A percentile compares a stretch with the other conserved stretches of the same genome.
phyloP scores from a whole-genome alignment of 2,888 invertebrate species.

The Drosophila yooni region DNA sequence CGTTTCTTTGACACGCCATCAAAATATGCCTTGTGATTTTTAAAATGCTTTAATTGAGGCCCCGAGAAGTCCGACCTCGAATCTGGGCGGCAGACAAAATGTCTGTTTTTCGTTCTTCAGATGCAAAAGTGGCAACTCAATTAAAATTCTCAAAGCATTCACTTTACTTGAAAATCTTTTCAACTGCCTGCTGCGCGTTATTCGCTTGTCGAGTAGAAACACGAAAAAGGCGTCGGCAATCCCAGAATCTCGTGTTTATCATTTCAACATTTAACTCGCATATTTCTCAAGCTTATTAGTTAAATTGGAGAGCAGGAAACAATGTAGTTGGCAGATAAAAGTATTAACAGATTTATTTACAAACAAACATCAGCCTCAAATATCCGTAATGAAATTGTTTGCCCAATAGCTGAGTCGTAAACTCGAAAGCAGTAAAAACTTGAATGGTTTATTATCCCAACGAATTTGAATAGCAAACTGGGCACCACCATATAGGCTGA shows the following conservation, averaged over 20 bases:
- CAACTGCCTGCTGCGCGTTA: conserved; percentile 13
- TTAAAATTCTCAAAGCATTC: conserved; percentile 76
- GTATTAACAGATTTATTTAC: conserved; percentile 34
- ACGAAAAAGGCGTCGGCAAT: conserved; percentile 65
- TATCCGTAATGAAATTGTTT: conserved; percentile 39
- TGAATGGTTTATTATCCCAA: conserved; percentile 41
- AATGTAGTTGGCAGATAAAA: background rate
- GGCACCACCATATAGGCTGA: conserved; percentile 1
- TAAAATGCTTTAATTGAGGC: conserved; percentile 78
- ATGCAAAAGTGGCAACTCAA: conserved; percentile 73
- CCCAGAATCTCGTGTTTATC: background rate
- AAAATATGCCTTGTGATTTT: conserved; percentile 81
- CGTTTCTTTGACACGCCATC: conserved; percentile 76
- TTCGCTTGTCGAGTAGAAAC: conserved; percentile 7
- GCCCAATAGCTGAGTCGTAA: conserved; percentile 62
- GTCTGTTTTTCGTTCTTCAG: conserved; percentile 73
- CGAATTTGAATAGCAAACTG: conserved; percentile 32
- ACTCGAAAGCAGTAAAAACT: conserved; percentile 54
- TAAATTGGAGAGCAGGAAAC: background rate
- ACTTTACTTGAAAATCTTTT: conserved; percentile 61
- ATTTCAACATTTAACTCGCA: background rate
- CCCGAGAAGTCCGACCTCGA: conserved; percentile 39
- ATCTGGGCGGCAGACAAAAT: conserved; percentile 66
- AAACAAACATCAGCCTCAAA: conserved; percentile 33
- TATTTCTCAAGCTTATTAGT: background rate